These are phyloP conservation scores for Agrochola lota DNA, from an alignment of 2,888 invertebrate genomes.

Conservation along the genomic window DNA sequence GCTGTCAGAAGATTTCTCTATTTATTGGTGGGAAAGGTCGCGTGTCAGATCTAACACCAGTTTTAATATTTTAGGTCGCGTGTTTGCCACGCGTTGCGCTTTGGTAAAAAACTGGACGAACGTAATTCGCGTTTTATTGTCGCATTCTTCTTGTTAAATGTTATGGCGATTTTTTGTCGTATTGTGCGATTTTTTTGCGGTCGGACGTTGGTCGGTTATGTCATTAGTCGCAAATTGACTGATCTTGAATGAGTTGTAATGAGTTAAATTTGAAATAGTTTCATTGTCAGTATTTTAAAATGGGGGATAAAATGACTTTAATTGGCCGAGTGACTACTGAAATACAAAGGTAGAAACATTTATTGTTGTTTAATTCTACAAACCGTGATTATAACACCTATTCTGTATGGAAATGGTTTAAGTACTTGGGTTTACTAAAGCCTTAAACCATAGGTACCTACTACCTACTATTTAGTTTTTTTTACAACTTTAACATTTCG, in stretches of 20 bases:
- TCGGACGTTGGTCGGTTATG: slow-evolving; percentile 73
- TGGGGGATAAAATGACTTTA: neutral
- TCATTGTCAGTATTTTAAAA: slow-evolving; percentile 41
- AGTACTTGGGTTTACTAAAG: too few species aligned
- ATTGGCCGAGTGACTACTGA: neutral
- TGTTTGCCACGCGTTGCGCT: slow-evolving; percentile 83
- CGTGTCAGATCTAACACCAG: slow-evolving; percentile 90
- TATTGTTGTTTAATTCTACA: neutral
- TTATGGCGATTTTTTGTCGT: slow-evolving; percentile 74
- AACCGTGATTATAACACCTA: neutral
- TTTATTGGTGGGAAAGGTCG: slow-evolving; percentile 90
- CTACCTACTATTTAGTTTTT: neutral
- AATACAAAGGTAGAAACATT: neutral
- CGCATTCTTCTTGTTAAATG: slow-evolving; percentile 88
- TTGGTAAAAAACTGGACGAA: slow-evolving; percentile 89
- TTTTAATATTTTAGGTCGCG: slow-evolving; percentile 89
- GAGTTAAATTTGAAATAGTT: slow-evolving; percentile 63
- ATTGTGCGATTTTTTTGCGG: slow-evolving; percentile 78
- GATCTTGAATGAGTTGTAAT: slow-evolving; percentile 69
- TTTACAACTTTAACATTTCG: neutral
- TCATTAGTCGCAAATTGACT: slow-evolving; percentile 85
- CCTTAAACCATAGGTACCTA: neutral
- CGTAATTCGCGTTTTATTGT: slow-evolving; percentile 89
- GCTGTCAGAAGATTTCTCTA: slow-evolving; percentile 84
- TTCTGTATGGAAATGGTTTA: too few species aligned